Percentiles rank a stretch among this genome's conserved stretches.
phyloP scores from a whole-genome alignment of 2,888 invertebrate genomes.

The Griposia aprilina region DNA sequence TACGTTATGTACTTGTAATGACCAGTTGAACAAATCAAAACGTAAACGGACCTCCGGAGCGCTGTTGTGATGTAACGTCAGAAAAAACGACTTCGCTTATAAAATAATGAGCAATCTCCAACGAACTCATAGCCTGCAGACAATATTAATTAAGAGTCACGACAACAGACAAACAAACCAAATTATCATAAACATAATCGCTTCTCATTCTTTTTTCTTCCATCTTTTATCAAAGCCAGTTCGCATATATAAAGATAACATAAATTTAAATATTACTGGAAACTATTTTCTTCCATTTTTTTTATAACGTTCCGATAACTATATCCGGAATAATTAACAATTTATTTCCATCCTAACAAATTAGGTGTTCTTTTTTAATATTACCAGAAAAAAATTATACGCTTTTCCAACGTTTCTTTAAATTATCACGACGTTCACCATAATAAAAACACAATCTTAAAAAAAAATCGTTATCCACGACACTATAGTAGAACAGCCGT shows the following conservation, averaged over 20 bases:
- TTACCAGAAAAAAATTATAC: neutral
- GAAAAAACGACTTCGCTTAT: slow-evolving; percentile 50
- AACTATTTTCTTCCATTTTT: neutral
- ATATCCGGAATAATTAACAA: neutral
- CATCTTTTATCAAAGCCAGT: slow-evolving; percentile 25
- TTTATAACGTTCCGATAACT: neutral
- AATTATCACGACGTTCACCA: too few species aligned
- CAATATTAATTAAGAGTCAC: neutral
- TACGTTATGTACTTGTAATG: slow-evolving; percentile 21
- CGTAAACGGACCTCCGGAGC: neutral
- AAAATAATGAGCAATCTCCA: slow-evolving; percentile 54
- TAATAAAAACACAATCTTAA: slow-evolving; percentile 13
- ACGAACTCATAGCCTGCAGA: slow-evolving; percentile 8
- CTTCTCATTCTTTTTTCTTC: neutral
- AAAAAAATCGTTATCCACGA: slow-evolving; percentile 16
- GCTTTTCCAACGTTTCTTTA: slow-evolving; percentile 7
- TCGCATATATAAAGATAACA: neutral
- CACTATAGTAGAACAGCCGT: slow-evolving; percentile 7
- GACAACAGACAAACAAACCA: slow-evolving; percentile 20
- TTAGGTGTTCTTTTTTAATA: neutral
- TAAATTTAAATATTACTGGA: slow-evolving; percentile 5
- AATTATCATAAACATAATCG: slow-evolving; percentile 21
- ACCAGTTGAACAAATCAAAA: neutral
- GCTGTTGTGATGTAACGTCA: slow-evolving; percentile 47
- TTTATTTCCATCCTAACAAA: neutral